Evolutionary conservation across 2,113 vertebrate species (phyloP).

Genomic region (Theropithecus gelada): DNA sequence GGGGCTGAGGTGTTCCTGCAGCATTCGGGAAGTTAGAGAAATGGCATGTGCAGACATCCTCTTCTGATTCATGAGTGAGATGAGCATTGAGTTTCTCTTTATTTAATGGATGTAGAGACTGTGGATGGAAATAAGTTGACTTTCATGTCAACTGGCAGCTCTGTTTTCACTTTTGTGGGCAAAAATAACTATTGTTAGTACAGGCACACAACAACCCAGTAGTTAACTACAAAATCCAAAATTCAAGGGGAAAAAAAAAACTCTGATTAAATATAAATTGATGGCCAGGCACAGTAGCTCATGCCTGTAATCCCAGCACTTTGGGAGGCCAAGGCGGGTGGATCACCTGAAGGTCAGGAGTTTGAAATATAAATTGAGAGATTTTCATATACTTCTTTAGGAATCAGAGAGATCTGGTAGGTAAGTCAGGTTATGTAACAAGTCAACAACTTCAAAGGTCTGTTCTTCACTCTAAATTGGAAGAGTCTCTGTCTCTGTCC

Average conservation of each 20-base stretch:
- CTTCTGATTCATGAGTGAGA: slow-evolving; percentile 31
- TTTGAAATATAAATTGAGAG: neutral
- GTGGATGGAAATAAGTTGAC: neutral
- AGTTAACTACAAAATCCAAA: neutral
- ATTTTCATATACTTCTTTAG: neutral
- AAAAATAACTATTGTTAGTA: neutral
- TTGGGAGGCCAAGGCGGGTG: too few relatives aligned
- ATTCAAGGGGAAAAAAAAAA: too few relatives aligned
- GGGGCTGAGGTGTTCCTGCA: neutral
- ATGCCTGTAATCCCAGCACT: too few relatives aligned
- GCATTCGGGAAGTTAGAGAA: slow-evolving; percentile 53
- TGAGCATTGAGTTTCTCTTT: neutral
- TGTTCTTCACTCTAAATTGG: neutral
- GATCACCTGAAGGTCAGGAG: too few relatives aligned
- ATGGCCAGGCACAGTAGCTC: too few relatives aligned
- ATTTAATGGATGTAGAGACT: neutral
- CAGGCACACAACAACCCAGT: neutral
- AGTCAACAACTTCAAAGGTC: neutral
- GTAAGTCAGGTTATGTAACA: neutral
- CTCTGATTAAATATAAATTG: neutral
- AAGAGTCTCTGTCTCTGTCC: neutral
- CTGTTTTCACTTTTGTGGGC: neutral
- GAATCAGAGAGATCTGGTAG: neutral
- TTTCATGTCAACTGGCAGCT: neutral
- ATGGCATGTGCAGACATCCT: neutral